These are phyloP conservation scores for Lerista edwardsae DNA, from an alignment of 2,797 vertebrate genomes.

Conservation along the genomic window DNA sequence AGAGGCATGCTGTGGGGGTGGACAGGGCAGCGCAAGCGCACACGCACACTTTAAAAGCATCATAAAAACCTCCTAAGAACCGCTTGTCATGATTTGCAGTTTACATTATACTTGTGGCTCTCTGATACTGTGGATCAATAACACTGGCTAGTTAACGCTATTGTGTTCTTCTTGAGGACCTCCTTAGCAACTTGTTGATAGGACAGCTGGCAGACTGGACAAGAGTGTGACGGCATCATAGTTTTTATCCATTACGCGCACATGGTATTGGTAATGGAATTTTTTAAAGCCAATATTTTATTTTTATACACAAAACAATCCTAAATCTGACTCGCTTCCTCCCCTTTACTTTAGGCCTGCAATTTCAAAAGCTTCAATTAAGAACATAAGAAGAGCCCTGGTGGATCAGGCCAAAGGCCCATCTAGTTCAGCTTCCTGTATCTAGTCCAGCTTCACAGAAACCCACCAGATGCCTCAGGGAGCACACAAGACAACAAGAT, in stretches of 20 bases:
- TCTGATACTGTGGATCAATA: not conserved
- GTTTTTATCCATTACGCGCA: not conserved
- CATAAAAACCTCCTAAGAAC: slow-evolving; percentile 2
- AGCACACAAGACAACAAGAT: no score
- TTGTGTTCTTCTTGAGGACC: not conserved
- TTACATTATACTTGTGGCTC: not conserved
- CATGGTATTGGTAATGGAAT: not conserved
- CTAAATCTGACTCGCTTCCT: no score
- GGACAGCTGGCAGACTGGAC: not conserved
- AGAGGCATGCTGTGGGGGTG: not conserved
- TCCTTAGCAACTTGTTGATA: not conserved
- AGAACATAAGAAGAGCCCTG: no score
- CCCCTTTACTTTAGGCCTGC: no score
- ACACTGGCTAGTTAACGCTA: not conserved
- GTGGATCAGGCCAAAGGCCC: no score
- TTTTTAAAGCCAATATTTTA: not conserved
- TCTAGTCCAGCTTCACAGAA: no score
- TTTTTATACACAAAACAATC: no score
- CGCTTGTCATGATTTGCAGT: not conserved
- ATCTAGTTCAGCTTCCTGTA: no score
- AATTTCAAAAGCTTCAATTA: no score
- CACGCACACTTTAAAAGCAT: slow-evolving; percentile 18
- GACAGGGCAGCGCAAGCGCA: no score
- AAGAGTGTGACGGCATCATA: not conserved
- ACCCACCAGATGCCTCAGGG: no score